Evolutionary conservation across 2,888 invertebrate genomes (phyloP), one percentile per base, ranked within the genome.

Genomic region (Drosophila fulvimacula): DNA sequence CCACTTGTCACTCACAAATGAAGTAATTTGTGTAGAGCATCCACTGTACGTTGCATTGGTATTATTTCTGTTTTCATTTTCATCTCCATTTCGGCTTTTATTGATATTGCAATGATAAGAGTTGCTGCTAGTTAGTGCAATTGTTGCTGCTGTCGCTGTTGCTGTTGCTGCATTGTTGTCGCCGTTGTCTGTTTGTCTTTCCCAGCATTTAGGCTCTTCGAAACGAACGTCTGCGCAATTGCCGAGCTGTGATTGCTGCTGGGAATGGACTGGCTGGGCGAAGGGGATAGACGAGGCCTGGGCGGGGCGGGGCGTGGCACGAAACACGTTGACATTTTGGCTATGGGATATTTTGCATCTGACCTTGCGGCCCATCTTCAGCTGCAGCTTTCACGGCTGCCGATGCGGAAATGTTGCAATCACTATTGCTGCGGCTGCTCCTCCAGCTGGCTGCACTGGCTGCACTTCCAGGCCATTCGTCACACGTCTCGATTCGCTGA

Each of bases 401-500:
- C 76, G 79, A 62, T 83, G 81, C 83, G 79, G 83, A 81, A 81
- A 81, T 81, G 70, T 69, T 48, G 68, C 68, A 72, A 67, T 36
- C 64, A 56, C 38, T 32, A 64, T 36, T 32, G 69, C 51, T 60
- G 69, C 34, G 41, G 59, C 38, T 62, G 67, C 56, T 64, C 70
- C 65, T 63, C 57, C 58, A 69, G 59, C 68, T 41, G 69, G 81
- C 82, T 65, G 82, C 76, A 79, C 57, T 83, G 69, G 72, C 76
- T 83, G 83, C 83, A 83, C 82, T 83, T 83, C 79, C 78, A 83
- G 87, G 83, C 83, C 83, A 83, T 69, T 87, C 83, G 83, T 87
- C 83, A 83, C 83, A 84, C 87, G 70, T 82, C 85, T 83, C 80
- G 82, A 82, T 84, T 83, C 71, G 72, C 80, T 78, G 82, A 82